Conservation (phyloP, 2,888 invertebrate species). For the Hololepta plana region DNA sequence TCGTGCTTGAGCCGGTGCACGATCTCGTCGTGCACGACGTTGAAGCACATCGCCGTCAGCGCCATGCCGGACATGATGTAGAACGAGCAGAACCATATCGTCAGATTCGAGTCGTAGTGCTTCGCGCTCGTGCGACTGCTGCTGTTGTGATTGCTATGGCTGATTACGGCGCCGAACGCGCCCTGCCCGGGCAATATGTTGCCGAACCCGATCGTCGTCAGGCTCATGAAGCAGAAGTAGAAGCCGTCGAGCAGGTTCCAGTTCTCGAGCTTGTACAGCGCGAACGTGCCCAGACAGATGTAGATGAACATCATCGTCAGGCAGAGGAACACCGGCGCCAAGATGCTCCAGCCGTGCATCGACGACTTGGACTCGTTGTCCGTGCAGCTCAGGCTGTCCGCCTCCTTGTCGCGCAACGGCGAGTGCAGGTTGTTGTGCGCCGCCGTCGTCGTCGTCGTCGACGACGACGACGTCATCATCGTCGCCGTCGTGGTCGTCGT, state of each 20-base stretch:
- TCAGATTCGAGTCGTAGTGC: constrained; percentile 44
- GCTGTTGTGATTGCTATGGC: too few species aligned
- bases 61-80: constrained; percentile 79
- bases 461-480: too few species aligned
- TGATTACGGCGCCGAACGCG: constrained; percentile 33
- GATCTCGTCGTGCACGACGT: constrained; percentile 76
- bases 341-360: constrained; percentile 63
- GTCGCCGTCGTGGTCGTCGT: too few species aligned
- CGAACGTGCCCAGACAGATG: constrained; percentile 74
- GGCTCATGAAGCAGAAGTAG: constrained; percentile 91
- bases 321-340: constrained; percentile 81
- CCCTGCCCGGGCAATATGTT: constrained; percentile 62
- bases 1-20: constrained; percentile 55
- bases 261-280: constrained; percentile 77
- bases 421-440: constrained; percentile 30
- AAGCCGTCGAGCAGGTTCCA: constrained; percentile 81
- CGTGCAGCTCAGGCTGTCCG: constrained; percentile 46
- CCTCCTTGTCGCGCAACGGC: constrained; percentile 35
- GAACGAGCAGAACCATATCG: constrained; percentile 76
- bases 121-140: too few species aligned
- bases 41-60: constrained; percentile 79
- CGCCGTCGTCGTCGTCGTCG: too few species aligned
- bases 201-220: constrained; percentile 83
- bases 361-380: constrained; percentile 53
- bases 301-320: constrained; percentile 82